Evolutionary conservation across 2,113 vertebrate species (phyloP).

Genomic region (Oophaga pumilio): DNA sequence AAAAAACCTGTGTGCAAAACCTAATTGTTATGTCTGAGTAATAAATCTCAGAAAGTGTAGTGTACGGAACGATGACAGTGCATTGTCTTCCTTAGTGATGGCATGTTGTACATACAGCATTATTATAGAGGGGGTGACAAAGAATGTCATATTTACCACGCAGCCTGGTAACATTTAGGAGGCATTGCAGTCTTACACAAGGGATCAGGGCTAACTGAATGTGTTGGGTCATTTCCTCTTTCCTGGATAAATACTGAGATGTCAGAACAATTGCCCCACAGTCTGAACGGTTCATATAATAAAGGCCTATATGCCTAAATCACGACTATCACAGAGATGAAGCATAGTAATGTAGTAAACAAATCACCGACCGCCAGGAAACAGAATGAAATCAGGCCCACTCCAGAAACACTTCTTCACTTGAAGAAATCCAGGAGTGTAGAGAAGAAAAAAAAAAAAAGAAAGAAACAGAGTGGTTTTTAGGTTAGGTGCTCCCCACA

Average conservation of each 20-base stretch:
- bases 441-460: too few relatives aligned
- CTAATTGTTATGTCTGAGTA: neutral
- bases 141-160: neutral
- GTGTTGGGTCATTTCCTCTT: slow-evolving; percentile 29
- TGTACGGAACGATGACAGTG: neutral
- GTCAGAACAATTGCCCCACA: neutral
- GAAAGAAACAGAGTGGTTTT: slow-evolving; percentile 8
- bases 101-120: neutral
- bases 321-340: neutral
- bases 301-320: neutral
- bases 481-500: slow-evolving; percentile 38
- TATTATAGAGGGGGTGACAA: neutral
- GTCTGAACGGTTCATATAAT: neutral
- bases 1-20: too few relatives aligned
- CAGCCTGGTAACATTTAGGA: neutral
- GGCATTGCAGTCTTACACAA: slow-evolving; percentile 1
- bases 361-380: neutral
- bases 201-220: slow-evolving; percentile 1
- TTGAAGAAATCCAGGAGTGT: slow-evolving; percentile 1
- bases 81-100: neutral
- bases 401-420: slow-evolving; percentile 10
- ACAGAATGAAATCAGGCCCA: neutral
- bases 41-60: neutral
- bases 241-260: neutral
- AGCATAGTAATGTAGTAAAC: slow-evolving; percentile 6